These are phyloP conservation scores for Acanthosepion lycidas DNA, from an alignment of 2,888 invertebrate species.

Conservation along the genomic window DNA sequence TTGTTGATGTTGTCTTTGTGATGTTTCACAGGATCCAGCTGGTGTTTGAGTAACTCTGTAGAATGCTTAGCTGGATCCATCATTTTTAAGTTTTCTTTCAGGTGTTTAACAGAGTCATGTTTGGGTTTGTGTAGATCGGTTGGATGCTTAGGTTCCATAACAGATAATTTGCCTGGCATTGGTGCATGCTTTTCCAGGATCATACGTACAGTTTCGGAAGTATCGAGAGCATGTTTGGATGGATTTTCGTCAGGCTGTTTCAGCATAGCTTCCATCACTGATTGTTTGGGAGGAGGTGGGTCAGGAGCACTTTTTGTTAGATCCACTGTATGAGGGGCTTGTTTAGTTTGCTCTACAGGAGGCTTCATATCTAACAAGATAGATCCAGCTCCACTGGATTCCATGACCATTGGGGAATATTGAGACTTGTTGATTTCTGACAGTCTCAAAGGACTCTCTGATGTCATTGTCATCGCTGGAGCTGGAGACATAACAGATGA, in stretches of 20 bases:
- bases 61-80: background rate
- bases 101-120: background rate
- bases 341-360: background rate
- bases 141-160: constrained; percentile 14
- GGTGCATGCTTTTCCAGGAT: constrained; percentile 44
- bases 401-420: background rate
- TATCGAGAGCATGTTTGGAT: constrained; percentile 39
- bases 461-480: background rate
- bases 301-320: background rate
- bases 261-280: constrained; percentile 38
- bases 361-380: background rate
- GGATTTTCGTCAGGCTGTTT: constrained; percentile 42
- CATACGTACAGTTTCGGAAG: constrained; percentile 37
- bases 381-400: background rate
- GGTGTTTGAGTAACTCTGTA: constrained; percentile 12
- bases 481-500: constrained; percentile 24
- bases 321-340: background rate
- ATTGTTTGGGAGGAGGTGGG: background rate
- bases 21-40: background rate
- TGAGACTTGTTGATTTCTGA: constrained; percentile 41
- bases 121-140: background rate
- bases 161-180: constrained; percentile 14
- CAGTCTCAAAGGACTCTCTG: background rate
- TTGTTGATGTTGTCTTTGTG: constrained; percentile 24
- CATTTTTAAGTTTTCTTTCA: background rate